Evolutionary conservation across 2,797 vertebrate genomes (phyloP).

Genomic region (Lacerta bilineata): DNA sequence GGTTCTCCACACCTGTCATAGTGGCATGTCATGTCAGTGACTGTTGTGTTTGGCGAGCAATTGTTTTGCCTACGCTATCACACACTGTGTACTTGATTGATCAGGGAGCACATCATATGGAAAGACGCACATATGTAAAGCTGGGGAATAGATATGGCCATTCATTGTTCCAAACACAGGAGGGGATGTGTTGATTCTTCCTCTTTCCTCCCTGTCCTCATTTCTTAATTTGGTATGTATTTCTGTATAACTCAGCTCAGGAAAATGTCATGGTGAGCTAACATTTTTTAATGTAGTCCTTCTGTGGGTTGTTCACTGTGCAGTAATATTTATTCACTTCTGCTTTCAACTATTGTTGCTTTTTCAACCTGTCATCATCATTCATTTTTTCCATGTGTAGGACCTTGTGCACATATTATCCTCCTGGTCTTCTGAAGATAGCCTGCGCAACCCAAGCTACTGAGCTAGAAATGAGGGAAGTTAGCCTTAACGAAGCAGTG

Average conservation of each 20-base stretch:
- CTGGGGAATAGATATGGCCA: background rate
- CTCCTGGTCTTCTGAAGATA: background rate
- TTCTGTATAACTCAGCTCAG: slow-evolving; percentile 5
- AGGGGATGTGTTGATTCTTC: background rate
- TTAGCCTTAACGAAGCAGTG: background rate
- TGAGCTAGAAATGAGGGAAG: background rate
- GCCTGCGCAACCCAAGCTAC: background rate
- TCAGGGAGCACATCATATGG: background rate
- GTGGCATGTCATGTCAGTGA: background rate
- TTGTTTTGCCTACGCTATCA: background rate
- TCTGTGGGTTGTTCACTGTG: background rate
- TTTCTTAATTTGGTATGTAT: background rate
- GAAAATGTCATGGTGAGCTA: slow-evolving; percentile 3
- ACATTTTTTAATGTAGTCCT: slow-evolving; percentile 9
- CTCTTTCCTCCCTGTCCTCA: background rate
- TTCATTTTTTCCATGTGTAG: background rate
- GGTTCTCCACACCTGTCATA: background rate
- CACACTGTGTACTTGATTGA: background rate
- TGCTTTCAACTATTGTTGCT: background rate
- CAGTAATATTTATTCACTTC: background rate
- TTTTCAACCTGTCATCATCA: slow-evolving; percentile 12
- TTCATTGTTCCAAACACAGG: background rate
- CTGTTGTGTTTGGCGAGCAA: background rate
- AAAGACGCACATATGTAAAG: background rate
- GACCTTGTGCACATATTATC: background rate